These are phyloP conservation scores for Resseliella maxima DNA, from an alignment of 2,888 invertebrate species.

Conservation along the genomic window DNA sequence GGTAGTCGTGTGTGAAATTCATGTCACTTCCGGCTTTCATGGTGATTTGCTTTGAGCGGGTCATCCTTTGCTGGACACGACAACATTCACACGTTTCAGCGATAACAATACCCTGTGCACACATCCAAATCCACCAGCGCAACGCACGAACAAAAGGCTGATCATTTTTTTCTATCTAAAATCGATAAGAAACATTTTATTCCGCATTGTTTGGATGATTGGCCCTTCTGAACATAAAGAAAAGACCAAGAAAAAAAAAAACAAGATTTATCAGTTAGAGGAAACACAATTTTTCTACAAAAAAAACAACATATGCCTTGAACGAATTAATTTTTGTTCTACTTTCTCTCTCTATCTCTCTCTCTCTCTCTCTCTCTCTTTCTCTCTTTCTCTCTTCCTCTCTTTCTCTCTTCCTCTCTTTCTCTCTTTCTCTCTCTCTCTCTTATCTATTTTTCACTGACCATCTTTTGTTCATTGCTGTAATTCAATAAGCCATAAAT, in stretches of 20 bases:
- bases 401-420: too few relatives aligned
- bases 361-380: too few relatives aligned
- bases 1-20: conserved; percentile 26
- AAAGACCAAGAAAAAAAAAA: neutral
- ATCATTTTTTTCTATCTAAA: conserved; percentile 21
- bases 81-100: neutral
- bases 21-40: neutral
- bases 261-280: neutral
- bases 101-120: neutral
- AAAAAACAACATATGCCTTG: neutral
- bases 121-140: too few relatives aligned
- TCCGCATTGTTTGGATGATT: conserved; percentile 30
- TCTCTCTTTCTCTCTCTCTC: too few relatives aligned
- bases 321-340: conserved; percentile 29
- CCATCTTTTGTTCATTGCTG: too few relatives aligned
- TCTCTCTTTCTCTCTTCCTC: too few relatives aligned
- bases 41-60: neutral
- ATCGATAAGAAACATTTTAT: conserved; percentile 18
- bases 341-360: neutral
- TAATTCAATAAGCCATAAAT: too few relatives aligned
- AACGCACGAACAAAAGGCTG: neutral
- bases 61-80: neutral
- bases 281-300: neutral
- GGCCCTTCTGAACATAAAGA: neutral
- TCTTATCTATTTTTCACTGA: too few relatives aligned